Evolutionary conservation across 1,140 invertebrate species (phyloP).

Genomic region (Dysdera silvatica): DNA sequence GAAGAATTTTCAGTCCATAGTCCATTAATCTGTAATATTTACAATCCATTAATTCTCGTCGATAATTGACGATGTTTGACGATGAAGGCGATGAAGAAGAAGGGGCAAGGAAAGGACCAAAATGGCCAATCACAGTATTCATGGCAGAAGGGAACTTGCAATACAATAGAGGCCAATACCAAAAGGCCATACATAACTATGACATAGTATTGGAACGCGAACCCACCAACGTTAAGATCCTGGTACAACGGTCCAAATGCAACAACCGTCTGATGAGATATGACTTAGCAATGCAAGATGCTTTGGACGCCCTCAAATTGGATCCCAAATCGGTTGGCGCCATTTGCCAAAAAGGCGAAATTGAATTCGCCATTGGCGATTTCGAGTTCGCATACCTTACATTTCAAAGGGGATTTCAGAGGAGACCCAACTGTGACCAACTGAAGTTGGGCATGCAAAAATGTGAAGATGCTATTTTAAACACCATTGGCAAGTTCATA

Average conservation of each 20-base stretch:
- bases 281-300: slow-evolving; percentile 1
- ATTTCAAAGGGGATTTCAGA: background rate
- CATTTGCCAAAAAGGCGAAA: background rate
- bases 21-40: no score
- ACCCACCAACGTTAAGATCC: background rate
- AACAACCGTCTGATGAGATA: background rate
- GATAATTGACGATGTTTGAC: no score
- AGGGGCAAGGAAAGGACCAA: background rate
- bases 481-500: no score
- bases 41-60: no score
- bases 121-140: slow-evolving; percentile 1
- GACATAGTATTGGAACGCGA: background rate
- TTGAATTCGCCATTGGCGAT: background rate
- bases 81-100: slow-evolving; percentile 3
- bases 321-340: background rate
- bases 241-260: background rate
- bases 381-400: slow-evolving; percentile 5
- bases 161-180: no score
- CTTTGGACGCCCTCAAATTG: background rate
- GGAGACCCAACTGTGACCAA: background rate
- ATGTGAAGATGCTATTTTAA: slow-evolving; percentile 5
- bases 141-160: slow-evolving; percentile 12
- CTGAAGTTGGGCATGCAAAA: background rate
- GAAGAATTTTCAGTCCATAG: no score
- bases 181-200: background rate